Percentiles rank a stretch among this genome's conserved stretches.
Conservation (phyloP, 2,888 invertebrate species). For the Pharmacophagus antenor region DNA sequence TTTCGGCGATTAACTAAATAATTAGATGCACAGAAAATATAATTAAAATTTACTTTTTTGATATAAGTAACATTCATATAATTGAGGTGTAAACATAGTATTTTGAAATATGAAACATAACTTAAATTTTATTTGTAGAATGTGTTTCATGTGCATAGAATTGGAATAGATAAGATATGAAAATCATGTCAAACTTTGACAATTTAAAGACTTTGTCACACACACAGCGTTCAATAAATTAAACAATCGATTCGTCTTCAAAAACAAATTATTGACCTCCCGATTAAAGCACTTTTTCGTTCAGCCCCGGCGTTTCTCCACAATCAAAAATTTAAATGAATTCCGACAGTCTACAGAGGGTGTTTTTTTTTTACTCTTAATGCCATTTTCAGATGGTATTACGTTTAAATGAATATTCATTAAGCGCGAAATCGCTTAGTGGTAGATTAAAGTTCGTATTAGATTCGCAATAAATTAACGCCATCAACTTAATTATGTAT, state of each 20-base stretch:
- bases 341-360: constrained; percentile 59
- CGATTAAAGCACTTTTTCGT: constrained; percentile 53
- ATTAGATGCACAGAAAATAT: too few relatives aligned
- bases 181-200: too few relatives aligned
- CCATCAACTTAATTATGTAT: constrained; percentile 25
- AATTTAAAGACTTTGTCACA: constrained; percentile 14
- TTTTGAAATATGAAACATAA: too few relatives aligned
- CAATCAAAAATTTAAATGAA: constrained; percentile 78
- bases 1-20: too few relatives aligned
- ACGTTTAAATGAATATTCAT: constrained; percentile 79
- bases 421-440: constrained; percentile 75
- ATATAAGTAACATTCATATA: too few relatives aligned
- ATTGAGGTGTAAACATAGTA: too few relatives aligned
- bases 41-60: too few relatives aligned
- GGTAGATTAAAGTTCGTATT: constrained; percentile 76
- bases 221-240: constrained; percentile 35
- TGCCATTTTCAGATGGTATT: constrained; percentile 73
- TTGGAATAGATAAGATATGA: too few relatives aligned
- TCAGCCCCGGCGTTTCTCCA: constrained; percentile 55
- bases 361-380: constrained; percentile 60
- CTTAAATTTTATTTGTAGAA: too few relatives aligned
- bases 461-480: constrained; percentile 68
- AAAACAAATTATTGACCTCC: constrained; percentile 58
- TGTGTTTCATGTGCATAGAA: too few relatives aligned
- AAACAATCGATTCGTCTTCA: constrained; percentile 41